Conservation (phyloP, 2,888 invertebrate genomes). For the Biston betularia region DNA sequence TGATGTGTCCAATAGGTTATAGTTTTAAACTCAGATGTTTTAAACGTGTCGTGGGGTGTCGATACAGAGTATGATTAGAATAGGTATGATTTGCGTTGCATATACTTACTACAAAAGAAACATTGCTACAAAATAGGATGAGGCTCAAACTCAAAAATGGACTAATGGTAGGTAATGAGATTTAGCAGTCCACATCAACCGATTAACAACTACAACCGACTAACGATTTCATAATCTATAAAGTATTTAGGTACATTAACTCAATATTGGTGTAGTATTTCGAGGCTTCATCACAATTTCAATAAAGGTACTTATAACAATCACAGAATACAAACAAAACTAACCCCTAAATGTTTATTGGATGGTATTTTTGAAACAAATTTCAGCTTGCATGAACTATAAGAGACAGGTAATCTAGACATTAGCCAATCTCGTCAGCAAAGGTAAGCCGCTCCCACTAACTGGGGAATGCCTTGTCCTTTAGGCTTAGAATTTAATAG, state of each 20-base stretch:
- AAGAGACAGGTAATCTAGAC: slow-evolving; percentile 44
- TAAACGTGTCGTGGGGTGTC: no score
- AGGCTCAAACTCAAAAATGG: no score
- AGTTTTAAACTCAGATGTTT: background rate
- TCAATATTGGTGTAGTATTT: no score
- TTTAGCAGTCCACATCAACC: no score
- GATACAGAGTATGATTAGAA: no score
- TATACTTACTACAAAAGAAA: no score
- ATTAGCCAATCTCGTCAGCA: slow-evolving; percentile 60
- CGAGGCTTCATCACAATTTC: background rate
- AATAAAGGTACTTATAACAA: slow-evolving; percentile 1
- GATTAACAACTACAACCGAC: no score
- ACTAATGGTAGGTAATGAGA: no score
- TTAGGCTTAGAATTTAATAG: slow-evolving; percentile 58
- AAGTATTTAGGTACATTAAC: no score
- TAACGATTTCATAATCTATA: no score
- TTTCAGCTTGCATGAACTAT: slow-evolving; percentile 12
- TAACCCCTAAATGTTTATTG: background rate
- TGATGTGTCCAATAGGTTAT: background rate
- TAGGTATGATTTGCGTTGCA: no score
- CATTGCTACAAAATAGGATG: no score
- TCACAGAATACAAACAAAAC: background rate
- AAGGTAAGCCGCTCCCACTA: slow-evolving; percentile 62
- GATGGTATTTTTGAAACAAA: slow-evolving; percentile 15
- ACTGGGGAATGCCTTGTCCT: slow-evolving; percentile 48